phyloP scores from a whole-genome alignment of 2,797 vertebrate species.

The Forpus xanthops region DNA sequence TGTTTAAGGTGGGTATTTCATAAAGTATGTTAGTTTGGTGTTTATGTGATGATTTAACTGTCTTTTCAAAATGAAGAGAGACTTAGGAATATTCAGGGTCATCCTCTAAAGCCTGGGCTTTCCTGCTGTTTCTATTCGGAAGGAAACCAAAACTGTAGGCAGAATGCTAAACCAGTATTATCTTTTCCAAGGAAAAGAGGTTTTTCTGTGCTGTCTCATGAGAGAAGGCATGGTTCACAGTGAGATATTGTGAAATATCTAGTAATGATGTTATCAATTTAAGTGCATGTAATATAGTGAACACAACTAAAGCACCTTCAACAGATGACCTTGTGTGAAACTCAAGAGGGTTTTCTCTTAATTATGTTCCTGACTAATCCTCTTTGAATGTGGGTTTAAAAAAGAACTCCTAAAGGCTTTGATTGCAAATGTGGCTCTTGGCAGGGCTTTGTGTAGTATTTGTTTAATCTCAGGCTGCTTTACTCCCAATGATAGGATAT shows the following conservation, averaged over 20 bases:
- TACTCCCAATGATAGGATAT: not conserved
- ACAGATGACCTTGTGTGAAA: not conserved
- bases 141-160: not conserved
- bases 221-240: not conserved
- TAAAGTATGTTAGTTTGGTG: not conserved
- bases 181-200: not conserved
- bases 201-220: not conserved
- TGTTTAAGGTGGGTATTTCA: not conserved
- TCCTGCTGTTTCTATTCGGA: not conserved
- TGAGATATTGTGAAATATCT: not conserved
- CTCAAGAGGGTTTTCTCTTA: not conserved
- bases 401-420: not conserved
- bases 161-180: not conserved
- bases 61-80: not conserved
- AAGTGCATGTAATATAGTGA: not conserved
- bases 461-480: not conserved
- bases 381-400: not conserved
- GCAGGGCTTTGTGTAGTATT: not conserved
- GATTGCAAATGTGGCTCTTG: not conserved
- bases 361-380: constrained; percentile 6
- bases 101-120: not conserved
- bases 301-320: not conserved
- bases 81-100: not conserved
- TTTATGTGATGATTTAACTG: not conserved
- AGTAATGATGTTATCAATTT: not conserved